These are phyloP conservation scores for Papilio glaucus DNA, from an alignment of 1,140 invertebrate genomes.

Conservation along the genomic window DNA sequence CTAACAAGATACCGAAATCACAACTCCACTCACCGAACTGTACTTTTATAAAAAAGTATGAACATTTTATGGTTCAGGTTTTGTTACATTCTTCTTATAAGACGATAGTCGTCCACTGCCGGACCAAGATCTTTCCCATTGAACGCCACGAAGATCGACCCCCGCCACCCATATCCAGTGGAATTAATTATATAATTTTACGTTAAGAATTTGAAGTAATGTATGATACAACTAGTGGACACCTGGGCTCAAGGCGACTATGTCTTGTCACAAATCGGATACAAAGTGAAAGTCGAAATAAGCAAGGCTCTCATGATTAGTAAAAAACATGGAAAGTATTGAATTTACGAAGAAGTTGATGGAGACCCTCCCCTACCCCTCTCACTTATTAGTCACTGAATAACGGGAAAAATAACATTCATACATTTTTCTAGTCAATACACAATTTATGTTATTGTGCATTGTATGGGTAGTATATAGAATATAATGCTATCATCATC, in stretches of 20 bases:
- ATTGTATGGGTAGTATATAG: not conserved
- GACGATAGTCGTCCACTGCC: not conserved
- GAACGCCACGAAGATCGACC: too few relatives aligned
- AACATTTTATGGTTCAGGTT: not conserved
- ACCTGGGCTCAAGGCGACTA: too few relatives aligned
- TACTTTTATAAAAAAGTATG: not conserved
- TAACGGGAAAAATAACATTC: not conserved
- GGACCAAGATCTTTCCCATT: too few relatives aligned
- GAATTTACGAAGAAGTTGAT: too few relatives aligned
- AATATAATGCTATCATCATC: not conserved
- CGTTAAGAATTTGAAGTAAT: too few relatives aligned
- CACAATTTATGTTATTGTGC: conserved; percentile 3
- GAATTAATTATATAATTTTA: too few relatives aligned
- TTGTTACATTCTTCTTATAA: not conserved
- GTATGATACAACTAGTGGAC: too few relatives aligned
- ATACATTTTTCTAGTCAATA: not conserved
- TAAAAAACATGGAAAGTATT: too few relatives aligned
- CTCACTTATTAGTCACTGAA: not conserved
- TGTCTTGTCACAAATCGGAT: too few relatives aligned
- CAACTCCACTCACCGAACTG: not conserved
- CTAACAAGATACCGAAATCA: not conserved
- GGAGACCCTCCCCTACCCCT: not conserved
- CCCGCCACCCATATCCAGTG: too few relatives aligned
- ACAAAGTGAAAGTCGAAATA: too few relatives aligned
- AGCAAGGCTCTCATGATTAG: too few relatives aligned